phyloP scores from a whole-genome alignment of 2,113 vertebrate species.

The Zapornia atra region DNA sequence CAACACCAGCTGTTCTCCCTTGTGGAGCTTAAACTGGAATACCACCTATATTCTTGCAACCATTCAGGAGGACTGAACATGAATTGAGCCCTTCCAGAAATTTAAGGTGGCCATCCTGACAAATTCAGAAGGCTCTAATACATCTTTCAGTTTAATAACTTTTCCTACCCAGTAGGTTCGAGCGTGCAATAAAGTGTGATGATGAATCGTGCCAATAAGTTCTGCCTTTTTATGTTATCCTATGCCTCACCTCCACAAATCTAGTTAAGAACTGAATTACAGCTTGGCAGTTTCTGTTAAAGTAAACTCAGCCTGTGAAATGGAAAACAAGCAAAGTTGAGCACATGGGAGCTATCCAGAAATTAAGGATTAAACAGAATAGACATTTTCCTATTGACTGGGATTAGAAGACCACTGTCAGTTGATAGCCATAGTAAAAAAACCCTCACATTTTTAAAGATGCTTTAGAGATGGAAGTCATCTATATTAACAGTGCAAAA shows the following conservation, averaged over 20 bases:
- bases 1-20: neutral
- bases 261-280: constrained; percentile 46
- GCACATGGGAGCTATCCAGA: neutral
- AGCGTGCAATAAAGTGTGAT: neutral
- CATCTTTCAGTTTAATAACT: constrained; percentile 21
- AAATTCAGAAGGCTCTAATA: neutral
- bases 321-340: neutral
- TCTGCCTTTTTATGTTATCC: constrained; percentile 29
- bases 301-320: constrained; percentile 13
- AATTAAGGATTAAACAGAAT: neutral
- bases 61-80: neutral
- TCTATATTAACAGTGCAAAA: neutral
- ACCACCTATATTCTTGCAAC: neutral
- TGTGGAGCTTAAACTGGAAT: neutral
- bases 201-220: constrained; percentile 18
- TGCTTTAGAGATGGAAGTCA: neutral
- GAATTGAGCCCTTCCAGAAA: neutral
- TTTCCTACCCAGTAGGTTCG: neutral
- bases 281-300: constrained; percentile 9
- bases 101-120: constrained; percentile 18
- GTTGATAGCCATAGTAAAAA: neutral
- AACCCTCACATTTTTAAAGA: neutral
- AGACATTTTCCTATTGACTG: neutral
- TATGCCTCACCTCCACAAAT: constrained; percentile 35
- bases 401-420: neutral